Base-by-base conservation (phyloP, 2,888 invertebrate species). In the Creontiades dilutus region DNA sequence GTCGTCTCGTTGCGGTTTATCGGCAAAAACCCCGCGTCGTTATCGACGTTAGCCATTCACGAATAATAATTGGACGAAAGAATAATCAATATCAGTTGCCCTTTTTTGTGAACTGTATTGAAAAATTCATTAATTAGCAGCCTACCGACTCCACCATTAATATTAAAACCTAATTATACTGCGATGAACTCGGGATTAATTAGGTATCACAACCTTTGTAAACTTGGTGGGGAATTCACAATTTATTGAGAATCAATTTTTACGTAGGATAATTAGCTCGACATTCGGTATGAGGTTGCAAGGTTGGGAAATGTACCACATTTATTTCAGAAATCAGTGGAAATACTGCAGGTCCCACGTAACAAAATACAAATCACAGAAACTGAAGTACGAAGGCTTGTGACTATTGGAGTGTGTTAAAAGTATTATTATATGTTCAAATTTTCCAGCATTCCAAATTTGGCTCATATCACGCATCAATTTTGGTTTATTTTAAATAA, bases 111-210 rank as follows among this genome's bases (percentile, higher is more conserved):
- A 68, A 68, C 68, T 68, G 23, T 68, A 12, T 3, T 27, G 11
- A 68, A 68, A 68, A 68, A 68, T 23, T 52, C 52, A 27, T 68
- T 23, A 23, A 52, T 52, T 52, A 52, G 52, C 52, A 23, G 68
- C 23, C 23, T 23, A 68, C 23, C 23, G 23, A 27, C 23, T 68
- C 23, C 23, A 12, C 27, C 23, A 68, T 68, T 23, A 68, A 68
- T 68, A 68, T 19, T 68, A 68, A 68, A 68, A 68, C 19, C 68
- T 68, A 68, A 68, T 68, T 68, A 23, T 23, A 68, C 68, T 23
- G 68, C 27, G 68, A 19, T 68, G 68, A 68, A 68, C 19, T 23
- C 23, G 68, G 68, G 68, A 68, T 68, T 68, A 23, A 68, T 68
- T 68, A 37, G 37, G n/a, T 57, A 57, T 57, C 57, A 57, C 57